A percentile compares a stretch with the other conserved stretches of the same genome.
These are phyloP conservation scores for Chelmon rostratus DNA, from an alignment of 2,797 vertebrate species.

Conservation along the genomic window DNA sequence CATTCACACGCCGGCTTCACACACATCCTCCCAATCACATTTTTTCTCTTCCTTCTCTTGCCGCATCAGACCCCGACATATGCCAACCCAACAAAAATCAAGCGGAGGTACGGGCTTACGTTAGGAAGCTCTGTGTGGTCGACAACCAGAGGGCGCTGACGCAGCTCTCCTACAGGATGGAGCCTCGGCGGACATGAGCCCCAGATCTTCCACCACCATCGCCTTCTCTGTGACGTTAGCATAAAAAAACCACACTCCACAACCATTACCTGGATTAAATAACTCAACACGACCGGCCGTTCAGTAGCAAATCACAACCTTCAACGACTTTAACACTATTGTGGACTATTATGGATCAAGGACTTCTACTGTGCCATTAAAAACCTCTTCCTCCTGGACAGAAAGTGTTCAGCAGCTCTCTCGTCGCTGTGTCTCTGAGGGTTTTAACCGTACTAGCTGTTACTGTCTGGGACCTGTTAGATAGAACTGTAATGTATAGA, in stretches of 20 bases:
- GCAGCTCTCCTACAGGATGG: constrained; percentile 96
- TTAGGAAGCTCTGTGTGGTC: constrained; percentile 96
- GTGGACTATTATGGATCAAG: constrained; percentile 52
- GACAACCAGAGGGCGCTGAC: constrained; percentile 99
- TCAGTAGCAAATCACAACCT: constrained; percentile 72
- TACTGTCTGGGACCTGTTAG: constrained; percentile 72
- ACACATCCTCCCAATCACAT: not conserved
- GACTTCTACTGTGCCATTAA: constrained; percentile 74
- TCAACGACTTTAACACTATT: constrained; percentile 51
- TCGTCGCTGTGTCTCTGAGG: constrained; percentile 63
- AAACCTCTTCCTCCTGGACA: constrained; percentile 70
- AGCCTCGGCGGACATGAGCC: constrained; percentile 92
- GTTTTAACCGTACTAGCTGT: constrained; percentile 60
- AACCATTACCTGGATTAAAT: constrained; percentile 37
- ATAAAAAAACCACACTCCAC: constrained; percentile 23
- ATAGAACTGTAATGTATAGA: constrained; percentile 82
- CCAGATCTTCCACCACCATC: constrained; percentile 54
- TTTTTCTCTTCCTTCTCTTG: constrained; percentile 7
- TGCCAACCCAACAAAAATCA: constrained; percentile 97
- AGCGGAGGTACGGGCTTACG: constrained; percentile 94
- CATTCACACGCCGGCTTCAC: not conserved
- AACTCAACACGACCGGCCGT: constrained; percentile 43
- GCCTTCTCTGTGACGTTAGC: constrained; percentile 71
- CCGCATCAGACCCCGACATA: constrained; percentile 90
- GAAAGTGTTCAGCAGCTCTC: constrained; percentile 62